Percentiles rank a stretch among this genome's conserved stretches.
phyloP scores from a whole-genome alignment of 2,797 vertebrate genomes.

The Tinamus major region DNA sequence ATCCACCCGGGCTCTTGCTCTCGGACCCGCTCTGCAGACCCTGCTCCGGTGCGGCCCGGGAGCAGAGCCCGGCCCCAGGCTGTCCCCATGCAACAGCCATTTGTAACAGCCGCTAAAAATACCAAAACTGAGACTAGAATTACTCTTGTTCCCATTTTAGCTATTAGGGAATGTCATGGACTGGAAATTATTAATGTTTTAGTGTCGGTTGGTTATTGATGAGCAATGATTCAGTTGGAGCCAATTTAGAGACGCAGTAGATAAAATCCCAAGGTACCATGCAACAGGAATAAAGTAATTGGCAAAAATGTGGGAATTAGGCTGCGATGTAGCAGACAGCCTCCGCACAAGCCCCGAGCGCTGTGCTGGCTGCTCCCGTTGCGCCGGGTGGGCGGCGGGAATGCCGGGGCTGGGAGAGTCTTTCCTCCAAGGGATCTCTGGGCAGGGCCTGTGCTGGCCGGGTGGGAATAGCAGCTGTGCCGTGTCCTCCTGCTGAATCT shows the following conservation, averaged over 20 bases:
- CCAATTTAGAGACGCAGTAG: not conserved
- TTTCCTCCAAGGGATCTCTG: not conserved
- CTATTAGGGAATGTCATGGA: not conserved
- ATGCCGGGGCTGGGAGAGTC: no score
- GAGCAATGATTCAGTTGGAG: not conserved
- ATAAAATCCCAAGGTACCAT: not conserved
- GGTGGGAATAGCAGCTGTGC: not conserved
- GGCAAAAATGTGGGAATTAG: not conserved
- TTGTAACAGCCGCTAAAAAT: constrained; percentile 7
- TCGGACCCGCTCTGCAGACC: not conserved
- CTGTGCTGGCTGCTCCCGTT: no score
- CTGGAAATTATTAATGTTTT: constrained; percentile 24
- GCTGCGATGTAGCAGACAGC: not conserved
- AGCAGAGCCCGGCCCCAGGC: not conserved
- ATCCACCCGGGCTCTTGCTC: no score
- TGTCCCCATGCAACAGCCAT: not conserved
- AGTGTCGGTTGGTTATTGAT: not conserved
- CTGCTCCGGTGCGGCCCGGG: not conserved
- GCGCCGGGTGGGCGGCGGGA: no score
- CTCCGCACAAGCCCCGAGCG: not conserved
- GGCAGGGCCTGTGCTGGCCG: not conserved
- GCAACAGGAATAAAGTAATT: not conserved
- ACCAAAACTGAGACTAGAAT: not conserved
- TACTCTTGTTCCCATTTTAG: constrained; percentile 24
- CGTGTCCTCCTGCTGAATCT: not conserved